Evolutionary conservation across 2,888 invertebrate genomes (phyloP).

Genomic region (Zootermopsis nevadensis): DNA sequence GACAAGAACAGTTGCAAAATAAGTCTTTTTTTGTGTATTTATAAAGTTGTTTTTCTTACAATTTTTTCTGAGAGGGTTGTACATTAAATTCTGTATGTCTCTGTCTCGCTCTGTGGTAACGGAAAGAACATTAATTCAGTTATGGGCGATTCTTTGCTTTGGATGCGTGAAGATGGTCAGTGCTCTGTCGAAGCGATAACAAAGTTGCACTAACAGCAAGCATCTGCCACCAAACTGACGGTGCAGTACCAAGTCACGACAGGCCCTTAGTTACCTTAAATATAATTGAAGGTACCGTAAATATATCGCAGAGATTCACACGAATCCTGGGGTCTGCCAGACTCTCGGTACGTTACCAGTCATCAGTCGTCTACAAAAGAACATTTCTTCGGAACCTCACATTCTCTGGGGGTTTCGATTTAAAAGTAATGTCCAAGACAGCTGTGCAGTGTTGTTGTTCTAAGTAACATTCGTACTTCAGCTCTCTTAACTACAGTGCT

Average conservation of each 20-base stretch:
- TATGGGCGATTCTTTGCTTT: too few species aligned
- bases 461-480: too few species aligned
- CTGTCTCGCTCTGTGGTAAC: neutral
- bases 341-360: too few species aligned
- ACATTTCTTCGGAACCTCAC: neutral
- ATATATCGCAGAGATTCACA: constrained; percentile 17
- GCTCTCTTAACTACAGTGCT: too few species aligned
- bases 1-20: constrained; percentile 25
- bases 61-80: constrained; percentile 5
- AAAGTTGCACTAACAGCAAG: neutral
- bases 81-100: neutral
- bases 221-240: constrained; percentile 25
- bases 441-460: too few species aligned
- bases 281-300: constrained; percentile 22
- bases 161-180: too few species aligned
- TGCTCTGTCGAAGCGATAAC: too few species aligned
- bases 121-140: too few species aligned
- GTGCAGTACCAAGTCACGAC: constrained; percentile 30
- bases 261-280: neutral
- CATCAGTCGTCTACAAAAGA: neutral
- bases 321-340: neutral
- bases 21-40: neutral
- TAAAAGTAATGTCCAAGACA: too few species aligned
- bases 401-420: too few species aligned
- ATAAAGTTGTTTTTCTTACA: neutral